Evolutionary conservation across 2,888 invertebrate genomes (phyloP), one percentile per base, ranked within the genome.

Genomic region (Aricia artaxerxes): DNA sequence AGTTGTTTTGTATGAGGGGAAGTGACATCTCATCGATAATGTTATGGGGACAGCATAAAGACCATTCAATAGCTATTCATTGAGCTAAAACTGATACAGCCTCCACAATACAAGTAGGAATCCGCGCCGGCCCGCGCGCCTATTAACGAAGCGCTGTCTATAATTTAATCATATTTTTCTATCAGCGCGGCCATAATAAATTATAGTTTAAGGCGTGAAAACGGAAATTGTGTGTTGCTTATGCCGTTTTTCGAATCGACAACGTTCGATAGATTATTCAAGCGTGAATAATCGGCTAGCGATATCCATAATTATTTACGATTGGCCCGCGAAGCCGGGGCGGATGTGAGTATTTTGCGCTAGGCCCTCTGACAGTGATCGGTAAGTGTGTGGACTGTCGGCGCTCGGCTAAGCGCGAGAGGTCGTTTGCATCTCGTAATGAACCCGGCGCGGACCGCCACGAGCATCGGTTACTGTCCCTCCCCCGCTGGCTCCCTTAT

Each of bases 311-410:
- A 93, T 93, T 92, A 94, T 93, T 92, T 90, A 91, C 91, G 92
- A 91, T 92, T 90, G 88, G 88, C 80, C 83, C 85, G 88, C 85
- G 87, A 87, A 89, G 88, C 90, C 88, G 88, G 89, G 88, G 90
- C 93, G 93, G 94, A 93, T 93, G 91, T 87, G 86, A 91, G 93
- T 89, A 87, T 90, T 93, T 94, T 91, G 92, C 88, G 90, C 91
- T 91, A 89, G 88, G 82, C 81, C 90, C 89, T 87, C 84, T 86
- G 89, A 90, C 90, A 90, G 89, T 88, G 90, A 90, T 91, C 90
- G 87, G 90, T 89, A 88, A 89, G 86, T 84, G 87, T 87, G 88
- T 86, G 86, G 89, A 88, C 87, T 87, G 88, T 86, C 86, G 89
- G 89, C 87, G 87, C 87, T 85, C 86, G 90, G 88, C 91, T 92